Percentiles rank a stretch among this genome's conserved stretches.
These are phyloP conservation scores for Hestina assimilis DNA, from an alignment of 1,140 invertebrate species.

Conservation along the genomic window DNA sequence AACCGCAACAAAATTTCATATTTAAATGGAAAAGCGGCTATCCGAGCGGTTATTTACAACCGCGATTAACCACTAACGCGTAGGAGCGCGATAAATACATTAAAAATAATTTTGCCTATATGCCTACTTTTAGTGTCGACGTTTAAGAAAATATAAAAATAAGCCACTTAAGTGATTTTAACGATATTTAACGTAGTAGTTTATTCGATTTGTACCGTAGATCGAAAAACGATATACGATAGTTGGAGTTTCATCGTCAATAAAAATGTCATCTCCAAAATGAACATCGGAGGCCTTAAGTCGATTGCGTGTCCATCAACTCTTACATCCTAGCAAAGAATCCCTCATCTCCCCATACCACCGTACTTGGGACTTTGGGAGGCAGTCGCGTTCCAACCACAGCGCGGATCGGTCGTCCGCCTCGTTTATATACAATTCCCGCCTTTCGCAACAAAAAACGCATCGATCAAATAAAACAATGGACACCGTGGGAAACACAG, in stretches of 20 bases:
- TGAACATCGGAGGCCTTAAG: conserved; percentile 18
- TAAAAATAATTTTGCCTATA: too few species aligned
- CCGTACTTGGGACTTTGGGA: conserved; percentile 17
- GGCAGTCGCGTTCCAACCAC: conserved; percentile 40
- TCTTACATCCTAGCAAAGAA: conserved; percentile 24
- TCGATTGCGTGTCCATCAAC: conserved; percentile 34
- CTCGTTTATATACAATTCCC: conserved; percentile 27
- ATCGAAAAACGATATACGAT: too few species aligned
- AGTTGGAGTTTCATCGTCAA: conserved; percentile 4
- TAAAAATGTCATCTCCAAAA: conserved; percentile 28
- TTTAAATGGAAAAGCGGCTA: too few species aligned
- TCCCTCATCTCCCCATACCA: conserved; percentile 34
- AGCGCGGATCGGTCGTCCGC: conserved; percentile 27
- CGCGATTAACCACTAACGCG: too few species aligned
- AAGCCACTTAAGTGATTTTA: too few species aligned
- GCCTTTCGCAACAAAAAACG: conserved; percentile 31
- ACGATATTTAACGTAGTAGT: too few species aligned
- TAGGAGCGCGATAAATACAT: too few species aligned
- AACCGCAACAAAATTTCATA: too few species aligned
- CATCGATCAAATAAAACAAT: conserved; percentile 48
- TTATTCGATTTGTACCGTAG: too few species aligned
- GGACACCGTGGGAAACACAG: conserved; percentile 45
- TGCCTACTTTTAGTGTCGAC: too few species aligned
- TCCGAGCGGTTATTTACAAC: too few species aligned
- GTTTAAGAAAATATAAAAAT: too few species aligned